Evolutionary conservation across 2,888 invertebrate genomes (phyloP).

Genomic region (Netelia fuscicornis): DNA sequence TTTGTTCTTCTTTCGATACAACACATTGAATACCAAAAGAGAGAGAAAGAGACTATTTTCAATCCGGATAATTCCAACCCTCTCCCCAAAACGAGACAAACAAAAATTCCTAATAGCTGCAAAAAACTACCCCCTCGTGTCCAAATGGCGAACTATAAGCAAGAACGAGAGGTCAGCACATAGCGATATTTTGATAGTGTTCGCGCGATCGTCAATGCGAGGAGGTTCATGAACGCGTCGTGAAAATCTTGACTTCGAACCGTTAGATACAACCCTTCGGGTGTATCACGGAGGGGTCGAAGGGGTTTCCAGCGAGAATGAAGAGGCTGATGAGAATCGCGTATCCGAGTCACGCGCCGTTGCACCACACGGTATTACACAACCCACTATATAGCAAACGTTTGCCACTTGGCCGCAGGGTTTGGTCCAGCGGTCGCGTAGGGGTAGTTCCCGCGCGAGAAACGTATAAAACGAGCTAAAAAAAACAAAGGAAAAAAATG

Average conservation of each 20-base stretch:
- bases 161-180: neutral
- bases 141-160: no score
- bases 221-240: neutral
- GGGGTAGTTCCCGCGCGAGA: neutral
- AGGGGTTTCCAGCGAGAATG: neutral
- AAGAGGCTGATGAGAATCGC: conserved; percentile 25
- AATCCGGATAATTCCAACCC: no score
- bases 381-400: conserved; percentile 1
- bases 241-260: conserved; percentile 35
- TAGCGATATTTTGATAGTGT: conserved; percentile 8
- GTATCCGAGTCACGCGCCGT: conserved; percentile 51
- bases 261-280: neutral
- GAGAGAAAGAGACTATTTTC: no score
- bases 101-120: no score
- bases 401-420: conserved; percentile 33
- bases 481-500: conserved; percentile 16
- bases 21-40: no score
- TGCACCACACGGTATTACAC: conserved; percentile 35
- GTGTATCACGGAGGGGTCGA: no score
- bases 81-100: no score
- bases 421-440: neutral
- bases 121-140: no score
- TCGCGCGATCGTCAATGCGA: neutral
- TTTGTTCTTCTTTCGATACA: no score
- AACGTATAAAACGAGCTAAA: conserved; percentile 18